Base-by-base conservation (phyloP, 2,888 invertebrate genomes). In the Bellardia bayeri region DNA sequence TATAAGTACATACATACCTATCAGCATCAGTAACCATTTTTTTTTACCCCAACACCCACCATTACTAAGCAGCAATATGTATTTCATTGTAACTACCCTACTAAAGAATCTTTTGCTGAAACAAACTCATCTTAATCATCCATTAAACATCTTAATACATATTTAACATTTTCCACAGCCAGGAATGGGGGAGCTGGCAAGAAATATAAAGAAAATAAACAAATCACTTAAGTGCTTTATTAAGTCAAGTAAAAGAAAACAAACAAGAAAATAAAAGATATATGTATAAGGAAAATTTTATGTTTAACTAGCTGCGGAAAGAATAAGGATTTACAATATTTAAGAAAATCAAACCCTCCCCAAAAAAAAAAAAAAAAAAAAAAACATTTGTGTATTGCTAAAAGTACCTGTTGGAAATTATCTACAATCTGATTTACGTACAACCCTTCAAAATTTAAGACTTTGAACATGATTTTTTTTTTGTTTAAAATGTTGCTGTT, bases 141-240 rank as follows among this genome's bases (percentile, higher is more conserved):
- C 86, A 85, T 87, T 85, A 87, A 87, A 85, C 85, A 79, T 87
- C 87, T 87, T 86, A 87, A 79, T 82, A n/a, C n/a, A n/a, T n/a
- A 82, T 85, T 85, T 76, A 85, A 83, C 85, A 79, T 82, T 64
- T 78, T 76, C 37, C 56, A 23, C 16, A 30, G 16, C 1, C 30
- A 61, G n/a, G 4, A 23, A 14, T 16, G 42, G 58, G 14, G 6
- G 9, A 49, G 49, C n/a, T 7, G 4, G 14, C 5, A 1, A 71
- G 51, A 61, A 51, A 37, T 37, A 37, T 37, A 16, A 42, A 56
- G 56, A 66, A 75, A 87, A 58, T 82, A 82, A 79, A 85, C 82
- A 89, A 89, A 89, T 89, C 89, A 89, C 89, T 89, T 89, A 88
- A 89, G 90, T 89, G 88, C 88, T 89, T 89, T 85, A 88, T 89